phyloP scores from a whole-genome alignment of 2,113 vertebrate genomes.

The Lampris incognitus region DNA sequence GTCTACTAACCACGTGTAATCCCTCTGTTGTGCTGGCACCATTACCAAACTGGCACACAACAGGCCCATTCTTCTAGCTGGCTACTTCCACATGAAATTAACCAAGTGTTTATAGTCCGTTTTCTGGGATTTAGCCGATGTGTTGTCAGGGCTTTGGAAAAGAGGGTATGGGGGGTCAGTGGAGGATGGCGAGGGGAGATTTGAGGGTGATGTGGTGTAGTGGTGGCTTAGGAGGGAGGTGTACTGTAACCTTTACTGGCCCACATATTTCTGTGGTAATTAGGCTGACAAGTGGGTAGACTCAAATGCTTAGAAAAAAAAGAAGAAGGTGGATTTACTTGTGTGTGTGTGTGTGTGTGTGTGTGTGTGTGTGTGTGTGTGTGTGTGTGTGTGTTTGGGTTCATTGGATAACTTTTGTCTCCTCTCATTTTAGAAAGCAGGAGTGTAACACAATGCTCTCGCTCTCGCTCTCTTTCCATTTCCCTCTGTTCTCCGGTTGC shows the following conservation, averaged over 20 bases:
- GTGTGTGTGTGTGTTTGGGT: too few species aligned
- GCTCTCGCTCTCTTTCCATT: too few species aligned
- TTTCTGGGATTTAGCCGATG: constrained; percentile 66
- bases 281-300: neutral
- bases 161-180: constrained; percentile 25
- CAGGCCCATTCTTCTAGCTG: constrained; percentile 61
- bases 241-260: neutral
- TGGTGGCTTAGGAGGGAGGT: neutral
- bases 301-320: too few species aligned
- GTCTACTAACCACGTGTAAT: constrained; percentile 63
- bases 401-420: too few species aligned
- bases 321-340: too few species aligned
- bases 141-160: constrained; percentile 58
- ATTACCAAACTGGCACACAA: constrained; percentile 69
- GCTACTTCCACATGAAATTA: constrained; percentile 57
- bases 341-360: too few species aligned
- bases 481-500: too few species aligned
- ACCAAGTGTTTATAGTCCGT: constrained; percentile 67
- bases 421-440: too few species aligned
- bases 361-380: too few species aligned
- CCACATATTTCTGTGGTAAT: neutral
- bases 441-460: too few species aligned
- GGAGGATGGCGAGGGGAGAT: constrained; percentile 26
- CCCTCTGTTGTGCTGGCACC: constrained; percentile 67
- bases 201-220: constrained; percentile 16